phyloP scores from a whole-genome alignment of 1,140 invertebrate species.

The Hermatobates lingyangjiaoensis region DNA sequence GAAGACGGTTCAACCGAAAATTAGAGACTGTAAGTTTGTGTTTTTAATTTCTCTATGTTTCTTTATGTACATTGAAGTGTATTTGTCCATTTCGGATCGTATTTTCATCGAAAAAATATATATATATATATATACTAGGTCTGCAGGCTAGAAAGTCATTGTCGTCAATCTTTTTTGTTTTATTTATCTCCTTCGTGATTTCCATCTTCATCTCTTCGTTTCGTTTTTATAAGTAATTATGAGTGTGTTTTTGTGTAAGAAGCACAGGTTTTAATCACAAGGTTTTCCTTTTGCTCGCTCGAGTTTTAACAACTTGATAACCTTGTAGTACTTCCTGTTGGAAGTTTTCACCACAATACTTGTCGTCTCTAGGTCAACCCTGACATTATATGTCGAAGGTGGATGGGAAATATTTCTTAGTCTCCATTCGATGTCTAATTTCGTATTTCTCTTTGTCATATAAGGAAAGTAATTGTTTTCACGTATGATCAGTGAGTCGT shows the following conservation, averaged over 20 bases:
- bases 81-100: too few species aligned
- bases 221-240: slow-evolving; percentile 56
- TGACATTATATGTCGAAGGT: slow-evolving; percentile 45
- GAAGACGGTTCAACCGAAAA: too few species aligned
- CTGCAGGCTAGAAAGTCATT: slow-evolving; percentile 23
- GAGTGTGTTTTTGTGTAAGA: slow-evolving; percentile 52
- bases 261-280: slow-evolving; percentile 39
- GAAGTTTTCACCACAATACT: slow-evolving; percentile 45
- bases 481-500: slow-evolving; percentile 31
- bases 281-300: slow-evolving; percentile 38
- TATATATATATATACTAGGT: slow-evolving; percentile 15
- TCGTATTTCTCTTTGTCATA: slow-evolving; percentile 46
- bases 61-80: too few species aligned
- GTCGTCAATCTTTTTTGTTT: slow-evolving; percentile 31
- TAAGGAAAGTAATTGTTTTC: slow-evolving; percentile 42
- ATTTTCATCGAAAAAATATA: too few species aligned
- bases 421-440: slow-evolving; percentile 55
- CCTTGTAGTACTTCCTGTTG: slow-evolving; percentile 68
- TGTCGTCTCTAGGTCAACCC: slow-evolving; percentile 35
- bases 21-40: too few species aligned
- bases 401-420: slow-evolving; percentile 58
- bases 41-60: too few species aligned
- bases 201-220: slow-evolving; percentile 43
- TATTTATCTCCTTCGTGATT: slow-evolving; percentile 29
- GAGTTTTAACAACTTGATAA: slow-evolving; percentile 46